A percentile compares a stretch with the other conserved stretches of the same genome.
Evolutionary conservation across 2,113 vertebrate species (phyloP).

Genomic region (Stegostoma tigrinum): DNA sequence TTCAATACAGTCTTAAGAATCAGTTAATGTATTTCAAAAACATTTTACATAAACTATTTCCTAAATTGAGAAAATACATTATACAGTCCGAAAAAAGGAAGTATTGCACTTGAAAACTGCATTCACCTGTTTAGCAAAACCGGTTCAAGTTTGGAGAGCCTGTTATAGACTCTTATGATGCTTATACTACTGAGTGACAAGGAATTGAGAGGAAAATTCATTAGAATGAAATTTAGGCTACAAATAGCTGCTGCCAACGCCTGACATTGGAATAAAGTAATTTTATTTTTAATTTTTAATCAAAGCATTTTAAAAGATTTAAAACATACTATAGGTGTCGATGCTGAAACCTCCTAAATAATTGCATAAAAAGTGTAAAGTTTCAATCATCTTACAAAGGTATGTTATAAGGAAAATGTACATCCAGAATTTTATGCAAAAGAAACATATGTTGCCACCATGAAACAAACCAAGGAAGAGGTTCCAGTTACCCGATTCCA

Average conservation of each 20-base stretch:
- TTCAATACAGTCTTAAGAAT: constrained; percentile 36
- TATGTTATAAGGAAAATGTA: constrained; percentile 50
- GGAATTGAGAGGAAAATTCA: constrained; percentile 4
- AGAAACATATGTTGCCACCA: constrained; percentile 55
- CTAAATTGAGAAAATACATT: constrained; percentile 49
- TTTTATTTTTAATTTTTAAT: constrained; percentile 45
- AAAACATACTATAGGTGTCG: constrained; percentile 48
- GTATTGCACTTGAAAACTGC: constrained; percentile 69
- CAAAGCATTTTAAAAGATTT: constrained; percentile 42
- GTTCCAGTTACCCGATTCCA: constrained; percentile 36
- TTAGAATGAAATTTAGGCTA: constrained; percentile 32
- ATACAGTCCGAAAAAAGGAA: constrained; percentile 61
- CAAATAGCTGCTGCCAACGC: constrained; percentile 17
- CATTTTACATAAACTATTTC: constrained; percentile 45
- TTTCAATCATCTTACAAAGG: constrained; percentile 54
- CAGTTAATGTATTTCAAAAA: constrained; percentile 47
- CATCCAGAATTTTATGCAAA: constrained; percentile 54
- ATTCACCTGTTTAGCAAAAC: constrained; percentile 46
- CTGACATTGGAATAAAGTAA: constrained; percentile 42
- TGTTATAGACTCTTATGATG: constrained; percentile 35
- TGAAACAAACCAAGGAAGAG: constrained; percentile 41
- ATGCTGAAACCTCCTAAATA: constrained; percentile 57
- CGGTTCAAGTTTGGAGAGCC: constrained; percentile 44
- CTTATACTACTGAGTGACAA: constrained; percentile 31
- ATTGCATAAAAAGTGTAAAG: constrained; percentile 53